Evolutionary conservation across 1,140 invertebrate species (phyloP), one percentile per base, ranked within the genome.

Genomic region (Heliothis subflexa): DNA sequence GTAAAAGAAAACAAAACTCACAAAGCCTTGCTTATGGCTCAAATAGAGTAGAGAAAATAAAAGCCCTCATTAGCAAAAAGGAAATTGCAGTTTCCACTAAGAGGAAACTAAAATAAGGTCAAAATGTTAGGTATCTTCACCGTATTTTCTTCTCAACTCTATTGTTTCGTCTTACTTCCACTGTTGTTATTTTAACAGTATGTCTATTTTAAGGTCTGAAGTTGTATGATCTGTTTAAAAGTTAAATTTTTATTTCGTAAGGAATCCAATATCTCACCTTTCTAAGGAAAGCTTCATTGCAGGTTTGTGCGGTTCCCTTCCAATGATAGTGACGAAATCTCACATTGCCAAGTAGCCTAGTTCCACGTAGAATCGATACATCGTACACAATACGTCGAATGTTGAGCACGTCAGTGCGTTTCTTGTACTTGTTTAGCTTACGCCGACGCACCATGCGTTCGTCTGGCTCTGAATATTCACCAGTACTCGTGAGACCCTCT

Each of bases 281-380:
- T 90, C 96, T 95, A 70, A 97, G 95, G 92, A 97, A 97, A 66
- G 96, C 91, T 91, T 97, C 96, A 88, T 97, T 97, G 93, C 97
- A 97, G 73, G 96, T 95, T 87, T 97, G 96, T 52, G 96, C 95
- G 47, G 96, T 96, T 74, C 96, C 96, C 85, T 97, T 96, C 96
- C 96, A 97, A 87, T 97, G 97, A 81, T 96, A 95, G 91, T 97
- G 97, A 74, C 96, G 93, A 91, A 96, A 97, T 66, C 96, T 94
- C 16, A 96, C 93, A 85, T 96, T 96, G 52, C 96, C 96, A 78
- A 96, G 91, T 64, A 96, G 95, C 64, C 95, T 95, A 2, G 96
- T 95, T 16, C 96, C 96, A 73, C 95, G 95, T 66, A 96, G 86
- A 66, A 96, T 96, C 11, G 96, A 95, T 21, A 96, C 96, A 86